Percentiles rank a stretch among this genome's conserved stretches.
Evolutionary conservation across 2,113 vertebrate species (phyloP).

Genomic region (Callorhinus ursinus): DNA sequence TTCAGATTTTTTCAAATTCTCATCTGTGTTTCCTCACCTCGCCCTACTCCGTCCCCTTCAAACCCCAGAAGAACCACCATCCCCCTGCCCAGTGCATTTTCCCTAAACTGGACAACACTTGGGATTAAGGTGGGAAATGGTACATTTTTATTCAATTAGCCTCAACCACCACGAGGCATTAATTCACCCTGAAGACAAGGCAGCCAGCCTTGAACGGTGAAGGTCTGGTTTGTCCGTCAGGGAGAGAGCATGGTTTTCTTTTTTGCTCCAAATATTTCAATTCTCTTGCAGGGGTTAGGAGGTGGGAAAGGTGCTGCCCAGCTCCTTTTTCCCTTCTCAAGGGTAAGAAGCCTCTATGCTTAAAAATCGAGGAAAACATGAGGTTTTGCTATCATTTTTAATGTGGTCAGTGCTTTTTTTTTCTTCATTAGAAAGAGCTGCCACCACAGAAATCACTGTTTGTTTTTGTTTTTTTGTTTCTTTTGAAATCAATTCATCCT

Average conservation of each 20-base stretch:
- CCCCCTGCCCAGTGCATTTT: background rate
- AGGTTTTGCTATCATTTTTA: background rate
- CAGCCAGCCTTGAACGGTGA: background rate
- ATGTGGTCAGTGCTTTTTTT: background rate
- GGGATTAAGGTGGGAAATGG: background rate
- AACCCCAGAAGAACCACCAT: background rate
- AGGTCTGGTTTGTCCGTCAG: background rate
- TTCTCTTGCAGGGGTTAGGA: background rate
- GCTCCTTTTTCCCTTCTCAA: background rate
- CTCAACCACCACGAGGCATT: background rate
- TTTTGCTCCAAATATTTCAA: background rate
- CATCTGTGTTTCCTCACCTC: background rate
- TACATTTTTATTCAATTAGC: background rate
- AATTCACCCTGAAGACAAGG: background rate
- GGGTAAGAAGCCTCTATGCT: background rate
- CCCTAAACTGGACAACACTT: background rate
- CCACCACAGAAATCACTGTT: background rate
- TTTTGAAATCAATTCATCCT: background rate
- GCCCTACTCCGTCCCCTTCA: background rate
- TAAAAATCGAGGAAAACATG: background rate
- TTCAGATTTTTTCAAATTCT: background rate
- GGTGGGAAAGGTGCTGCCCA: background rate
- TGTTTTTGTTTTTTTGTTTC: background rate
- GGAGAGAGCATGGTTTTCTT: background rate
- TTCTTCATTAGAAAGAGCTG: background rate